Percentiles rank a stretch among this genome's conserved stretches.
phyloP scores from a whole-genome alignment of 2,888 invertebrate genomes.

The Machimus atricapillus region DNA sequence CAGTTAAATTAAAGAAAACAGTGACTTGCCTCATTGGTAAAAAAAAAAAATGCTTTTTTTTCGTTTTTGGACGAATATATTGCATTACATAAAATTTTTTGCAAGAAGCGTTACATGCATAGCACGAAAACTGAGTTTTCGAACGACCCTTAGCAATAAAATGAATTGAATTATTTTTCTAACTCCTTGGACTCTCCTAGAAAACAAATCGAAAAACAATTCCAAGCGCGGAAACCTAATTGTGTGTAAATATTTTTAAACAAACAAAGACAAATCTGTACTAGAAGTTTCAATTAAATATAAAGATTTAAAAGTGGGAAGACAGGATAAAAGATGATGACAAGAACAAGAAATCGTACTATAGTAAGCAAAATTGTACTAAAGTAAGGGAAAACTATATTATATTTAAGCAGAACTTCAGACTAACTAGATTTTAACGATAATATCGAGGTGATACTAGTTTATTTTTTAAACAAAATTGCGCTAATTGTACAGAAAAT shows the following conservation, averaged over 20 bases:
- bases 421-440: conserved; percentile 40
- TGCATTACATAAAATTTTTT: background rate
- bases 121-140: background rate
- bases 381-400: conserved; percentile 19
- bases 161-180: background rate
- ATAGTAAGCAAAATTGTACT: background rate
- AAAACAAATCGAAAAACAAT: conserved; percentile 18
- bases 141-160: background rate
- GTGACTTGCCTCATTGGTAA: no score
- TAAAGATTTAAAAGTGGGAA: background rate
- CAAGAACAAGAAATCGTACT: background rate
- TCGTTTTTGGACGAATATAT: background rate
- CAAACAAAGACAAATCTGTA: conserved; percentile 37
- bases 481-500: conserved; percentile 34
- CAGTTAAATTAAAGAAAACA: background rate
- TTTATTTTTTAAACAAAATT: conserved; percentile 46
- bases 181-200: background rate
- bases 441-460: conserved; percentile 48
- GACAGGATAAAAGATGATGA: background rate
- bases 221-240: background rate
- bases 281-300: conserved; percentile 28
- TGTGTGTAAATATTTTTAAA: conserved; percentile 34
- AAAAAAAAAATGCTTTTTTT: no score
- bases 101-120: no score
- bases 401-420: conserved; percentile 15